A percentile compares a stretch with the other conserved stretches of the same genome.
These are phyloP conservation scores for Epinephelus malabaricus DNA, from an alignment of 2,797 vertebrate species.

Conservation along the genomic window DNA sequence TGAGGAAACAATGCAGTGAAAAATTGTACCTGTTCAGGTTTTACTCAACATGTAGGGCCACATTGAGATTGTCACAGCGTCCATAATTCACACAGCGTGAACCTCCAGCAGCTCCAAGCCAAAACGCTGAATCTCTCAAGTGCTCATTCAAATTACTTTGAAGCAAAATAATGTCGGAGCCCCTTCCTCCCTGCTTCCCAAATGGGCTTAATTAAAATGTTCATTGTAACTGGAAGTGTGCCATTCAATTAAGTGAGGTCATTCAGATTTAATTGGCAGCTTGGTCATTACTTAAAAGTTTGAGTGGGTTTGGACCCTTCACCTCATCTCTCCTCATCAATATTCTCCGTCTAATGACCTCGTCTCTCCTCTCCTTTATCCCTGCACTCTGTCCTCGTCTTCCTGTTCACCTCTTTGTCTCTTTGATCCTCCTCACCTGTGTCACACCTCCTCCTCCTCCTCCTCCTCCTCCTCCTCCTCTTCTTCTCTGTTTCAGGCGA, in stretches of 20 bases:
- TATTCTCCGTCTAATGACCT: conserved; percentile 13
- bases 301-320: conserved; percentile 33
- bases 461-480: too few species aligned
- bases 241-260: conserved; percentile 56
- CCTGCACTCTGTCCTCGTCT: not conserved
- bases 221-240: conserved; percentile 37
- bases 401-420: not conserved
- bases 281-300: conserved; percentile 47
- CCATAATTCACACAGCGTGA: not conserved
- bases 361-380: not conserved
- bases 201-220: conserved; percentile 53
- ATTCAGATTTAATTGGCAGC: conserved; percentile 49
- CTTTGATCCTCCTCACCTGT: conserved; percentile 16
- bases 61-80: not conserved
- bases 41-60: not conserved
- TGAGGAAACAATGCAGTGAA: not conserved
- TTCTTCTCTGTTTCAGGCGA: conserved; percentile 24
- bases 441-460: too few species aligned
- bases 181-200: conserved; percentile 3
- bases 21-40: not conserved
- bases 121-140: not conserved
- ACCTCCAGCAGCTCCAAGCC: not conserved
- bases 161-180: conserved; percentile 22
- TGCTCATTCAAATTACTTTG: not conserved
- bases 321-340: not conserved